These are phyloP conservation scores for Philereme vetulata DNA, from an alignment of 2,888 invertebrate species.

Conservation along the genomic window DNA sequence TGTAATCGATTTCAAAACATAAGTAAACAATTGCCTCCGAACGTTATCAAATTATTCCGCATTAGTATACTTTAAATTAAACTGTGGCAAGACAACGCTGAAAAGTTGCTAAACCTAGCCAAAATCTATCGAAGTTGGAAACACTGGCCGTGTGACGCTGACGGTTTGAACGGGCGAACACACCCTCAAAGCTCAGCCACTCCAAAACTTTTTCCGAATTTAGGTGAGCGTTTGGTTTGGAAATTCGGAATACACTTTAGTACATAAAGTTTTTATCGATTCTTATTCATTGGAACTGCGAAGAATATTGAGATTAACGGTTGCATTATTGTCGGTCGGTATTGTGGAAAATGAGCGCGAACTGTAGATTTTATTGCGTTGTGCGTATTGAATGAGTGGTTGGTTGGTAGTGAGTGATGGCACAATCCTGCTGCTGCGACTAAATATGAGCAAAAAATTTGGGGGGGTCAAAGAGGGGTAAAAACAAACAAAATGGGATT, in stretches of 20 bases:
- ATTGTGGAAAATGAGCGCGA: slow-evolving; percentile 10
- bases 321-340: slow-evolving; percentile 7
- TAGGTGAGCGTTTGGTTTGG: slow-evolving; percentile 16
- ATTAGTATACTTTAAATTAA: too few relatives aligned
- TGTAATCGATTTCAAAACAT: too few relatives aligned
- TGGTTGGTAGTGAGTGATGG: too few relatives aligned
- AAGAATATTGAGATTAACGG: slow-evolving; percentile 9
- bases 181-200: slow-evolving; percentile 23
- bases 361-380: slow-evolving; percentile 7
- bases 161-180: slow-evolving; percentile 4
- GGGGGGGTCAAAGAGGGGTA: too few relatives aligned
- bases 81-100: too few relatives aligned
- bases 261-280: slow-evolving; percentile 9
- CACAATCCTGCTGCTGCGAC: background rate
- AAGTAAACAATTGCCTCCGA: too few relatives aligned
- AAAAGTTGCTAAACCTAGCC: background rate
- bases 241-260: slow-evolving; percentile 8
- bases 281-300: slow-evolving; percentile 8
- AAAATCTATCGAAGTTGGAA: slow-evolving; percentile 2
- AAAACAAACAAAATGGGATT: too few relatives aligned
- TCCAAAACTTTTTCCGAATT: slow-evolving; percentile 25
- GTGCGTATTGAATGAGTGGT: slow-evolving; percentile 20
- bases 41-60: too few relatives aligned
- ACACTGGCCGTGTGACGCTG: slow-evolving; percentile 2
- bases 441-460: too few relatives aligned